phyloP scores from a whole-genome alignment of 2,888 invertebrate species.

The Chymomyza procnemis region DNA sequence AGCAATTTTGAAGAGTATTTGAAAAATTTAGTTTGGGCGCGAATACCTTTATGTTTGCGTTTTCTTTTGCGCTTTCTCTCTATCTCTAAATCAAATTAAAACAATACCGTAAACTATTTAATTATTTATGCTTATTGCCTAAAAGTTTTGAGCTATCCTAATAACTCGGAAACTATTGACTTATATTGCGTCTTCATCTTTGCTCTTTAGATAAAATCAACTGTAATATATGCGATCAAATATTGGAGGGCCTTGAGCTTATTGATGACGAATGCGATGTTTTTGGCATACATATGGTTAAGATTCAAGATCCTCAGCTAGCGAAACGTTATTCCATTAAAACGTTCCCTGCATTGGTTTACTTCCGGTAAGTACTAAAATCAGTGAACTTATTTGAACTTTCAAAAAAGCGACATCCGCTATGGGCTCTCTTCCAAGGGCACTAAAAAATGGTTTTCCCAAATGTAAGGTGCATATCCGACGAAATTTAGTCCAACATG shows the following conservation, averaged over 20 bases:
- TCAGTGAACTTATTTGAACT: no score
- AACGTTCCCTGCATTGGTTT: slow-evolving; percentile 94
- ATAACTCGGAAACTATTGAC: not conserved
- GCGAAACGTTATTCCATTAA: slow-evolving; percentile 96
- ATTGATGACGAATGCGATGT: slow-evolving; percentile 95
- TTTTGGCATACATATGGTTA: slow-evolving; percentile 95
- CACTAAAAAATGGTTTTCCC: no score
- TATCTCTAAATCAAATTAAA: not conserved
- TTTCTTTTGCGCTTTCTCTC: slow-evolving; percentile 51
- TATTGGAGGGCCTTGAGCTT: slow-evolving; percentile 90
- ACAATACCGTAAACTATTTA: not conserved
- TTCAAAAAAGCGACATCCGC: no score
- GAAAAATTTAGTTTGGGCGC: slow-evolving; percentile 74
- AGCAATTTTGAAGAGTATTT: slow-evolving; percentile 27
- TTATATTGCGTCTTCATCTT: not conserved
- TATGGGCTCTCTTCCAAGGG: no score
- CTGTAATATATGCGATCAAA: slow-evolving; percentile 94
- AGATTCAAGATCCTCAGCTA: slow-evolving; percentile 93
- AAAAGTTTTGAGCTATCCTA: not conserved
- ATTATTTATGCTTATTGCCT: not conserved
- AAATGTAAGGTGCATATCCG: no score
- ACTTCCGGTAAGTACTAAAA: slow-evolving; percentile 83
- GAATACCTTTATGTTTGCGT: slow-evolving; percentile 77
- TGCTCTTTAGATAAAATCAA: slow-evolving; percentile 86
- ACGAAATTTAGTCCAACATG: no score